Percentiles rank a stretch among this genome's conserved stretches.
These are phyloP conservation scores for Arvicanthis niloticus DNA, from an alignment of 2,113 vertebrate genomes.

Conservation along the genomic window DNA sequence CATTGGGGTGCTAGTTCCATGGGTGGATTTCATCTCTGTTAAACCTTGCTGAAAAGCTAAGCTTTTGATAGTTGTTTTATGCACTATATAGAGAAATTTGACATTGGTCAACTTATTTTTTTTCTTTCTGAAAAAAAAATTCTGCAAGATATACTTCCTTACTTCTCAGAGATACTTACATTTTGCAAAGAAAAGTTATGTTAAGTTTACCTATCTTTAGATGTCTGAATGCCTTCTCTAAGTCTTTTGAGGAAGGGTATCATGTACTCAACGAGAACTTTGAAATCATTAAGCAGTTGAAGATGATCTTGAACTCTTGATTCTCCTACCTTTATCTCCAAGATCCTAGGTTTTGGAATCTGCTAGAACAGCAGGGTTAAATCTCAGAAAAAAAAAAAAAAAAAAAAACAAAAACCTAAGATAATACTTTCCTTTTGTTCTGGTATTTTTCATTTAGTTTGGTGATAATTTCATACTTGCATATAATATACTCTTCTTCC, in stretches of 20 bases:
- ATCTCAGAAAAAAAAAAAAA: no score
- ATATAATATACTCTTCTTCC: background rate
- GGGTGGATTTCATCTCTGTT: constrained; percentile 87
- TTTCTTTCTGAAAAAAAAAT: constrained; percentile 88
- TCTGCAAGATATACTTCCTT: constrained; percentile 83
- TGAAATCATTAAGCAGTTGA: background rate
- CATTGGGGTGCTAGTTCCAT: constrained; percentile 83
- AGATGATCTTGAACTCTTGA: background rate
- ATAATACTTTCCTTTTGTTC: background rate
- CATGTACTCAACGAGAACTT: no score
- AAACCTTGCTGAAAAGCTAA: constrained; percentile 92
- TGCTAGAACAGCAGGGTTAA: background rate
- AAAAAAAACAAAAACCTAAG: background rate
- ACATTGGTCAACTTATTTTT: constrained; percentile 86
- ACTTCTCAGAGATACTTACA: constrained; percentile 82
- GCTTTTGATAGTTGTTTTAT: constrained; percentile 87
- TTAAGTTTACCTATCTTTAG: background rate
- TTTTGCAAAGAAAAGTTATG: constrained; percentile 56
- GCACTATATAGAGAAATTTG: constrained; percentile 86
- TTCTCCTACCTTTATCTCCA: no score
- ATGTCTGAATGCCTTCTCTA: constrained; percentile 45
- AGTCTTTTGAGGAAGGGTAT: constrained; percentile 3
- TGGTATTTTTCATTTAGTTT: background rate
- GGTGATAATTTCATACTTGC: background rate
- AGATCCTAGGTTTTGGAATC: background rate